Percentiles rank a stretch among this genome's conserved stretches.
Conservation (phyloP, 2,888 invertebrate species). For the Xanthia togata region DNA sequence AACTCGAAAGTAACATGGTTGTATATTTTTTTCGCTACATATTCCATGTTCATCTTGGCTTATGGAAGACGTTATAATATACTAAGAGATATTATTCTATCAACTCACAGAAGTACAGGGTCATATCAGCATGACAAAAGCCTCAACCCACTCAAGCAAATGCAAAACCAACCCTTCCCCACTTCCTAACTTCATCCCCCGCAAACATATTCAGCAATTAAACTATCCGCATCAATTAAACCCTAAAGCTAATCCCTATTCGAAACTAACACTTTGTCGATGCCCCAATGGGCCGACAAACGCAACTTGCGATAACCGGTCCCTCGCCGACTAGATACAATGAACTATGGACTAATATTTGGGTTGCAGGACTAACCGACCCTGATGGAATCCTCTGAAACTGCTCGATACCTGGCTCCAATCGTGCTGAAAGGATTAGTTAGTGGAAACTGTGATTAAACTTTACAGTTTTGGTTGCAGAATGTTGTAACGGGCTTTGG, state of each 20-base stretch:
- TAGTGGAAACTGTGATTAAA: conserved; percentile 49
- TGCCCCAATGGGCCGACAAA: conserved; percentile 68
- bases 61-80: no score
- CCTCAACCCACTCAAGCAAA: conserved; percentile 3
- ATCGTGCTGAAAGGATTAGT: conserved; percentile 47
- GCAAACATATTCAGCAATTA: conserved; percentile 60
- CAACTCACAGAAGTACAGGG: not conserved
- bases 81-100: not conserved
- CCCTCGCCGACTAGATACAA: conserved; percentile 72
- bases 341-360: conserved; percentile 79
- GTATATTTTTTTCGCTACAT: no score
- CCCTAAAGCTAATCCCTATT: conserved; percentile 64
- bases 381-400: conserved; percentile 49
- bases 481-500: conserved; percentile 12
- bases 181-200: conserved; percentile 21
- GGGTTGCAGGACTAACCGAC: conserved; percentile 73
- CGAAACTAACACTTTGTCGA: conserved; percentile 69
- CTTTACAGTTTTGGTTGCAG: conserved; percentile 28
- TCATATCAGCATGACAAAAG: not conserved
- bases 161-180: conserved; percentile 3
- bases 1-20: no score
- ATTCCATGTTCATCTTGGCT: not conserved
- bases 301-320: conserved; percentile 74
- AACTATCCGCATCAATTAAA: conserved; percentile 71
- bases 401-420: conserved; percentile 40